phyloP scores from a whole-genome alignment of 1,140 invertebrate genomes.

The Zaprionus kolodkinae region DNA sequence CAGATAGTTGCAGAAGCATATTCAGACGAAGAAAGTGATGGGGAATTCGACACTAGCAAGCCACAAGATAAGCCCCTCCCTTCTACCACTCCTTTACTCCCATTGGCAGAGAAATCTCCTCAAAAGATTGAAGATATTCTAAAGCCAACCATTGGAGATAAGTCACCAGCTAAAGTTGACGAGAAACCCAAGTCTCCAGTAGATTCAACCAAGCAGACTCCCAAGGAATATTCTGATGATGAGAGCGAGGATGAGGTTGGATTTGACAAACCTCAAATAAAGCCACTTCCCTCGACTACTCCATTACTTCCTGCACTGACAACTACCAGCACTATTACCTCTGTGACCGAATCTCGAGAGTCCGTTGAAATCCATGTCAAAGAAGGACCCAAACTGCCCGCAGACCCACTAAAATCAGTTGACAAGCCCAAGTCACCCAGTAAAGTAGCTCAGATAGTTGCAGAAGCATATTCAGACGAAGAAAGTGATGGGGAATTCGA shows the following conservation, averaged over 20 bases:
- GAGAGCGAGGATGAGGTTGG: slow-evolving; percentile 2
- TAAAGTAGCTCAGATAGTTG: background rate
- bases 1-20: background rate
- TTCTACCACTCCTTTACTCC: background rate
- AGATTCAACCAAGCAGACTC: background rate
- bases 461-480: slow-evolving; percentile 10
- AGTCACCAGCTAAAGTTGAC: background rate
- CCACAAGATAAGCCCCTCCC: background rate
- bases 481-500: slow-evolving; percentile 3
- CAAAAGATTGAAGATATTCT: background rate
- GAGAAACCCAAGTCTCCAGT: slow-evolving; percentile 3
- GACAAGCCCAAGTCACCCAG: slow-evolving; percentile 1
- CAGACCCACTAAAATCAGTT: background rate
- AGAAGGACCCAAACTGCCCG: background rate
- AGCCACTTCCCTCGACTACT: background rate
- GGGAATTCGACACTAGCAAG: background rate
- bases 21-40: slow-evolving; percentile 23
- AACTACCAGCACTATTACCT: background rate
- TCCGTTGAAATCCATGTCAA: background rate
- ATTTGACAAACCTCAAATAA: background rate
- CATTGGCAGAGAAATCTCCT: background rate
- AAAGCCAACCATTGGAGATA: background rate
- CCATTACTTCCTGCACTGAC: background rate
- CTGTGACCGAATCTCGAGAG: background rate
- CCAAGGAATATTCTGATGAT: slow-evolving; percentile 8